Base-by-base conservation (phyloP, 2,797 vertebrate genomes). In the Tapera naevia region DNA sequence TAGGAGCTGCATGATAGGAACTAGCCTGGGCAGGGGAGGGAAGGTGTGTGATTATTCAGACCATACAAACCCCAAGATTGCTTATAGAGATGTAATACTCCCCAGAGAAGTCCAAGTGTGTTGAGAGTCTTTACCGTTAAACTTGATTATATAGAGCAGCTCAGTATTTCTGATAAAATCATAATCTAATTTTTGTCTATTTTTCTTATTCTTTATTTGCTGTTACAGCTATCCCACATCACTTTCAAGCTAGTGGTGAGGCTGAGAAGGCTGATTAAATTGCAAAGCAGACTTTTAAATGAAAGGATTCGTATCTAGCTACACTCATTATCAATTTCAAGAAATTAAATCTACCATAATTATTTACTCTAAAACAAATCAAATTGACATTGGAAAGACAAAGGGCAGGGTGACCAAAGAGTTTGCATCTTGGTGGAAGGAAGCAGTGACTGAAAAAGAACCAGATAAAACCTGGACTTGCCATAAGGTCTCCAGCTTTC, bases 231-330 rank as follows among this genome's bases (percentile, higher is more conserved):
- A 73, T 33, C 82, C 86, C 56, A 28, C 56, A 2, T 81, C 51
- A 41, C 85, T 83, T 76, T 22, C 64, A 54, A 74, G 82, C 88
- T 62, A 67, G 16, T 43, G 57, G 32, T 24, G 82, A 45, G 86
- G 73, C 88, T 84, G 78, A 85, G 79, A 32, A 79, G 66, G 70
- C 85, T 93, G 94, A 94, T 95, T 94, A 79, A 94, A 91, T 86
- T 91, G 79, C 85, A 86, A 67, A 76, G 79, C 64, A 70, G 79
- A 75, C 70, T 90, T 91, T 65, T 71, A 94, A 92, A 94, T 80
- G 89, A 80, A 89, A 93, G 91, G 88, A 94, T 95, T 93, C 82
- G 81, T 93, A 92, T 90, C 93, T 60, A 45, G 76, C 82, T 45
- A 10, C 27, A 12, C 51, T 96, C 72, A 48, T 95, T 94, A 93